Base-by-base conservation (phyloP, 2,888 invertebrate genomes). In the Operophtera brumata region DNA sequence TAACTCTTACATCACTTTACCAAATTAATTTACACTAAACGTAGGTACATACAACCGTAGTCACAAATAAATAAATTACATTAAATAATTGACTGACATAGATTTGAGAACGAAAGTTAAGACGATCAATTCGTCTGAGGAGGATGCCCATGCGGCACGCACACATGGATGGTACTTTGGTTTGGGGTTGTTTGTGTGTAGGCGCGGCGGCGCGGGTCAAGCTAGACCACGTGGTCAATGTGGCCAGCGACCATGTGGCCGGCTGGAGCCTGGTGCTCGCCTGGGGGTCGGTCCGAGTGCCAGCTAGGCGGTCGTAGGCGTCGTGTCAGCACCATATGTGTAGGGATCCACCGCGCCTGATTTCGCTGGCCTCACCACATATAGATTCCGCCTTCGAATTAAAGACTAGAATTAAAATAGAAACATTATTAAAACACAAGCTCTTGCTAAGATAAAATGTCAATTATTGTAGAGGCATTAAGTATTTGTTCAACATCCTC, bases 331-430 rank as follows among this genome's bases (percentile, higher is more conserved):
- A 45, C 59, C 62, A 77, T 91, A 92, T 67, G 88, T 90, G 80
- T 92, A 92, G 54, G 93, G 92, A 78, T 93, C 93, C 75, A 90
- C 82, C 67, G 89, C 81, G 69, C 78, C 86, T 66, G 84, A 76
- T 75, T 91, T 91, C 60, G 91, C 88, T 70, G 92, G 92, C 74
- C 92, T 90, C 80, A 93, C 91, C 77, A 93, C 91, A 80, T 92
- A 92, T 55, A 91, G 86, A 81, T 91, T 92, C 76, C 93, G 92
- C 84, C 93, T 92, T 88, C 82, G 85, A 87, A 87, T 90, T 90
- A 88, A 90, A 89, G 81, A 89, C 88, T 89, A 88, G 82, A 89
- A 87, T 89, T 85, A 81, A 86, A 86, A 86, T 73, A 80, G 77
- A 79, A 78, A 69, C 66, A 56, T 61, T 49, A 54, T 59, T 62